Evolutionary conservation across 1,140 invertebrate genomes (phyloP).

Genomic region (Drosophila virilis): DNA sequence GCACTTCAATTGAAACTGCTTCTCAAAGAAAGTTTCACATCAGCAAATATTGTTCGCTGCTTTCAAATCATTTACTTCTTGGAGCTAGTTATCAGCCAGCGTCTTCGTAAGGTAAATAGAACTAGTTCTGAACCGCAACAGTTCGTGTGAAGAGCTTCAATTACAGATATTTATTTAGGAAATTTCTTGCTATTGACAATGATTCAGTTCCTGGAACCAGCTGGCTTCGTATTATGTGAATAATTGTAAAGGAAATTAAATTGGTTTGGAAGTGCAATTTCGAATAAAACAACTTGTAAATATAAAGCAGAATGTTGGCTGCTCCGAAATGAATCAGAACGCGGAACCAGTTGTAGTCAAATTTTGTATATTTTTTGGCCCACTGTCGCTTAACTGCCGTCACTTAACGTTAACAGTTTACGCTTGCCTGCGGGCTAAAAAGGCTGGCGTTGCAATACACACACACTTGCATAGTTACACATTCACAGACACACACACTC

Average conservation of each 20-base stretch:
- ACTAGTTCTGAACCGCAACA: no score
- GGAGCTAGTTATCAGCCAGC: neutral
- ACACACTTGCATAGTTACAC: conserved; percentile 37
- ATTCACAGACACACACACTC: conserved; percentile 25
- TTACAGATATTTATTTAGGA: no score
- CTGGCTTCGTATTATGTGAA: neutral
- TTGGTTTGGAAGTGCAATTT: neutral
- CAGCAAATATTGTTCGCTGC: no score
- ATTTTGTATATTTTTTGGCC: conserved; percentile 16
- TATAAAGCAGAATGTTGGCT: neutral
- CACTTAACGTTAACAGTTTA: conserved; percentile 83
- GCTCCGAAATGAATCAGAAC: conserved; percentile 1
- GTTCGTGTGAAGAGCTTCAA: no score
- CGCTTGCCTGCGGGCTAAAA: conserved; percentile 80
- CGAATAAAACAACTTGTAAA: no score
- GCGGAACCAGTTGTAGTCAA: neutral
- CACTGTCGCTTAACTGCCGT: conserved; percentile 80
- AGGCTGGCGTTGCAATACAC: conserved; percentile 73
- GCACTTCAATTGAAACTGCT: no score
- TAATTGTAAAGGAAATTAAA: neutral
- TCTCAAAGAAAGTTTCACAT: no score
- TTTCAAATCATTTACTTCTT: neutral
- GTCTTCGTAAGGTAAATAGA: no score
- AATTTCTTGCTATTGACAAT: no score
- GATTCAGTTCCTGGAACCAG: neutral